Evolutionary conservation across 2,888 invertebrate genomes (phyloP).

Genomic region (Habroteleia sp.): DNA sequence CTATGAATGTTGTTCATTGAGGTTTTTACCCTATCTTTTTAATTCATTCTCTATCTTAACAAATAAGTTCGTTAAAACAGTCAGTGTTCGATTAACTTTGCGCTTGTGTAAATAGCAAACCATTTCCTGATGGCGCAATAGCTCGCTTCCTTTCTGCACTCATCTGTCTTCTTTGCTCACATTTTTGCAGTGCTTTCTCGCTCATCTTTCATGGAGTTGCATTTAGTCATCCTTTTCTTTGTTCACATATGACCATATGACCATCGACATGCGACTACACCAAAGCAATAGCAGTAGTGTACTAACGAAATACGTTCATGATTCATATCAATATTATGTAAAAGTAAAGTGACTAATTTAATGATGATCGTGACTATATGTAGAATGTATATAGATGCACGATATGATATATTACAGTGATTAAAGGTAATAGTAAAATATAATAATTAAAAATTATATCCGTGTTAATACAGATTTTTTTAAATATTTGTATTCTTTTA

Average conservation of each 20-base stretch:
- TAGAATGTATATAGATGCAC: too few relatives aligned
- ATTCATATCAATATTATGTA: too few relatives aligned
- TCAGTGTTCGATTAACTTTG: slow-evolving; percentile 67
- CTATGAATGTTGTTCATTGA: too few relatives aligned
- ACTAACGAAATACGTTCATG: slow-evolving; percentile 2
- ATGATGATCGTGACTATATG: too few relatives aligned
- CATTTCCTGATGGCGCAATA: slow-evolving; percentile 79
- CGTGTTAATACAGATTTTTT: too few relatives aligned
- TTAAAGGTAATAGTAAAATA: too few relatives aligned
- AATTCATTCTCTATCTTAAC: slow-evolving; percentile 61
- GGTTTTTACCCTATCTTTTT: neutral
- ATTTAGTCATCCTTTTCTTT: slow-evolving; percentile 13
- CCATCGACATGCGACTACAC: slow-evolving; percentile 14
- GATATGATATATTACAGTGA: too few relatives aligned
- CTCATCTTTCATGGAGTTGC: slow-evolving; percentile 9
- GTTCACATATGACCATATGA: slow-evolving; percentile 18
- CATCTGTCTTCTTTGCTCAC: slow-evolving; percentile 39
- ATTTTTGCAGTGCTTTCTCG: slow-evolving; percentile 20
- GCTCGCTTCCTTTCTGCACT: slow-evolving; percentile 74
- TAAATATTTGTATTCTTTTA: too few relatives aligned
- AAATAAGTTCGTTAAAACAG: slow-evolving; percentile 63
- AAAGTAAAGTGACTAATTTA: too few relatives aligned
- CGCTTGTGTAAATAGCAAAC: slow-evolving; percentile 71
- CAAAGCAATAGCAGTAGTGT: slow-evolving; percentile 18
- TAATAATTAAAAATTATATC: too few relatives aligned